These are phyloP conservation scores for Luidia sarsii DNA, from an alignment of 53 echinoderm and acorn worm genomes.

Conservation along the genomic window DNA sequence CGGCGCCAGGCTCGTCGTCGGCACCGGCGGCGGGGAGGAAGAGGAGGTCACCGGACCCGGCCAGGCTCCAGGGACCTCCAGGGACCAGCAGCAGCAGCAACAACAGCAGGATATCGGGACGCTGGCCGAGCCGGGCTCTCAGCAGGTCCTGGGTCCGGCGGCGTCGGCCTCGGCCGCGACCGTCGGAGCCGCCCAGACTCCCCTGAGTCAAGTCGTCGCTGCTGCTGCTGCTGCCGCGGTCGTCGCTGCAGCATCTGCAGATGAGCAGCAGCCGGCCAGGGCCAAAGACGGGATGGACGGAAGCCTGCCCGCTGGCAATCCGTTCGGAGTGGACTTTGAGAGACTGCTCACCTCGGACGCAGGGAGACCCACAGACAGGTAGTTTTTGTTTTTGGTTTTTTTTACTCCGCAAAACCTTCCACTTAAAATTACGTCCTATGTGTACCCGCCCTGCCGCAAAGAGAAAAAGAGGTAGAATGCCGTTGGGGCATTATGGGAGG, in stretches of 20 bases:
- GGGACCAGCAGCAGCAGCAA: neutral
- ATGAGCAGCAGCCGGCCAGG: neutral
- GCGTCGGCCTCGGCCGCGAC: neutral
- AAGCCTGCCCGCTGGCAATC: neutral
- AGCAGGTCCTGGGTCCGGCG: neutral
- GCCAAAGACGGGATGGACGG: slow-evolving; percentile 24
- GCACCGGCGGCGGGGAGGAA: too few relatives aligned
- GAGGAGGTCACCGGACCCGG: slow-evolving; percentile 48
- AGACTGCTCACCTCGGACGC: slow-evolving; percentile 10
- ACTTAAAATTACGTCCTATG: too few relatives aligned
- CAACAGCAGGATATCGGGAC: neutral
- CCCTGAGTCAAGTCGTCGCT: neutral
- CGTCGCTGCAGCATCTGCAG: too few relatives aligned
- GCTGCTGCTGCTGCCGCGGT: neutral
- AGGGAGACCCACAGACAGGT: slow-evolving; percentile 22
- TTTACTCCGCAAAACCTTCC: too few relatives aligned
- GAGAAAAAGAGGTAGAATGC: too few relatives aligned
- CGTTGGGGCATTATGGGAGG: too few relatives aligned
- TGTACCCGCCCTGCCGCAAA: too few relatives aligned
- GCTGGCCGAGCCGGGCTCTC: neutral
- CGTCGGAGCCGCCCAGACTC: slow-evolving; percentile 8
- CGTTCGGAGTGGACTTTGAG: slow-evolving; percentile 7
- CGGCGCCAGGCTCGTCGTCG: neutral
- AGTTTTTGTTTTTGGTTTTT: too few relatives aligned
- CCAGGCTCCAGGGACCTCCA: slow-evolving; percentile 2